A percentile compares a stretch with the other conserved stretches of the same genome.
These are phyloP conservation scores for Nesometra sesokonis DNA, from an alignment of 35 echinoderm and acorn worm species.

Conservation along the genomic window DNA sequence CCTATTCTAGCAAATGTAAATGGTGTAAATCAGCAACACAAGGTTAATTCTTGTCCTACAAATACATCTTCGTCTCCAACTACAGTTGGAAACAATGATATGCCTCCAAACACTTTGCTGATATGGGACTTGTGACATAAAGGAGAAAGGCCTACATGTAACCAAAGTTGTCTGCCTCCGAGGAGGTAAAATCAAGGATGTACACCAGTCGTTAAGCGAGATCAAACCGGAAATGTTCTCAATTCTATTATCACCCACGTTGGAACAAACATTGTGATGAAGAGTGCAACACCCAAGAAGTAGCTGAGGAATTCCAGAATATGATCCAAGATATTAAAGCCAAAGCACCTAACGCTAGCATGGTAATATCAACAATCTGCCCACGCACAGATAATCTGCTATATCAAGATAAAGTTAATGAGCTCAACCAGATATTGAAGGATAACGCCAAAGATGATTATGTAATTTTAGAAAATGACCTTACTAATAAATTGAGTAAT, in stretches of 20 bases:
- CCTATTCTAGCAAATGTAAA: too few species aligned
- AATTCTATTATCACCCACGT: slow-evolving; percentile 22
- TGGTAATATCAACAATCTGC: slow-evolving; percentile 12
- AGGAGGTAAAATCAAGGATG: not conserved
- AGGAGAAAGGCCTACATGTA: not conserved
- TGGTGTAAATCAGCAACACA: too few species aligned
- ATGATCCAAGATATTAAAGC: slow-evolving; percentile 7
- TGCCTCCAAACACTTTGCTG: not conserved
- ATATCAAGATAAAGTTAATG: slow-evolving; percentile 5
- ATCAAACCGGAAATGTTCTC: not conserved
- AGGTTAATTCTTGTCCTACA: too few species aligned
- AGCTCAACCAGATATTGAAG: slow-evolving; percentile 4
- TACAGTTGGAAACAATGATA: too few species aligned
- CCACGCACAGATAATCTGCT: slow-evolving; percentile 8
- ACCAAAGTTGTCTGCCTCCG: not conserved
- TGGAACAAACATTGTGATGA: slow-evolving; percentile 19
- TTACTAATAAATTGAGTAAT: slow-evolving; percentile 18
- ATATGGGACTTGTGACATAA: not conserved
- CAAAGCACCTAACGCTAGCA: not conserved
- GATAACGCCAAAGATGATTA: slow-evolving; percentile 11
- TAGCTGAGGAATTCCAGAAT: not conserved
- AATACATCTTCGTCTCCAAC: too few species aligned
- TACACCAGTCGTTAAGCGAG: not conserved
- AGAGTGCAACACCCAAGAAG: not conserved
- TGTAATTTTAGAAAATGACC: slow-evolving; percentile 23